phyloP scores from a whole-genome alignment of 2,888 invertebrate genomes.

The Sceliomorpha sp. region DNA sequence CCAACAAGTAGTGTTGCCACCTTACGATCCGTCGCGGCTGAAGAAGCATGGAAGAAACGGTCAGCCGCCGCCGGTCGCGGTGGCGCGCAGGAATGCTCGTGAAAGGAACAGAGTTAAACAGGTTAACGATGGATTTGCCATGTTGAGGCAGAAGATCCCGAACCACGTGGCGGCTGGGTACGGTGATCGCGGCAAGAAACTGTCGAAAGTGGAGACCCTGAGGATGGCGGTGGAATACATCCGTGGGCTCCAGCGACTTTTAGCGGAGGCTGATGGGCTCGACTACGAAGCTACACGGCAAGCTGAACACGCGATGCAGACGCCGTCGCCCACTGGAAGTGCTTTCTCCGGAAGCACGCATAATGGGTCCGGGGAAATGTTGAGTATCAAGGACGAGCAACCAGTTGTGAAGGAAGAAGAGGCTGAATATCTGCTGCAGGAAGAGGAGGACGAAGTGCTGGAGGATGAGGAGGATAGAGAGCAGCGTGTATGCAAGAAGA shows the following conservation, averaged over 20 bases:
- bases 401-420: conserved; percentile 79
- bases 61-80: conserved; percentile 88
- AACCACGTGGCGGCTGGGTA: conserved; percentile 88
- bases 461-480: conserved; percentile 44
- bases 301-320: conserved; percentile 79
- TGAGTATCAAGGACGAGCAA: conserved; percentile 81
- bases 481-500: conserved; percentile 46
- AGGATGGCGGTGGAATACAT: conserved; percentile 96
- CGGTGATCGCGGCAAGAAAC: conserved; percentile 86
- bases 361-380: conserved; percentile 77
- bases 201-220: conserved; percentile 93
- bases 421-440: conserved; percentile 64
- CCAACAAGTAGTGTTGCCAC: conserved; percentile 72
- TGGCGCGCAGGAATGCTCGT: conserved; percentile 93
- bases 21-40: conserved; percentile 81
- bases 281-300: conserved; percentile 79
- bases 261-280: conserved; percentile 85
- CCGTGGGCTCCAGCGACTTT: conserved; percentile 87
- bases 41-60: conserved; percentile 80
- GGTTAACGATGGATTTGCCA: conserved; percentile 94
- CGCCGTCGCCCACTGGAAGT: conserved; percentile 77
- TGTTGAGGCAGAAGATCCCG: conserved; percentile 92
- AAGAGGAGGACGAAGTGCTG: conserved; percentile 65
- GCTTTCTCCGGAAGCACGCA: conserved; percentile 76
- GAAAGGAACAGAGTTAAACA: conserved; percentile 93